These are phyloP conservation scores for Ictidomys tridecemlineatus DNA, from an alignment of 2,113 vertebrate genomes.

Conservation along the genomic window DNA sequence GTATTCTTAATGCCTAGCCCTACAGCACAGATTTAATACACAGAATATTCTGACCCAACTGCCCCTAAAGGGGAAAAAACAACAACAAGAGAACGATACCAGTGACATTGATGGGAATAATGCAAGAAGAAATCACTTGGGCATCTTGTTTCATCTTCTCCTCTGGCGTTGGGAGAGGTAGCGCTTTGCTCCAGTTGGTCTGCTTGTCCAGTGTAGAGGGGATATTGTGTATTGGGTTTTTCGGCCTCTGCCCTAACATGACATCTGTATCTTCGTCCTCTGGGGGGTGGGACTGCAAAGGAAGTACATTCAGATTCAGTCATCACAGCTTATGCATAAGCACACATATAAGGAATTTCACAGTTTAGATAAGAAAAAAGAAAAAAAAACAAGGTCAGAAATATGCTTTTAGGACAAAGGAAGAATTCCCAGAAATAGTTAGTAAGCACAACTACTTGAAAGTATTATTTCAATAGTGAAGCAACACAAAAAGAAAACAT, in stretches of 20 bases:
- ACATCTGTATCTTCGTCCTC: slow-evolving; percentile 94
- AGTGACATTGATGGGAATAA: slow-evolving; percentile 99
- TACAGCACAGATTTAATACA: slow-evolving; percentile 72
- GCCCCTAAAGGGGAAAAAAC: slow-evolving; percentile 79
- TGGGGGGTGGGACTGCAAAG: slow-evolving; percentile 93
- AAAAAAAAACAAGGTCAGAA: slow-evolving; percentile 69
- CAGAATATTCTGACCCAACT: slow-evolving; percentile 74
- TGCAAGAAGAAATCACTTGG: slow-evolving; percentile 96
- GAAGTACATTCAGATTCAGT: slow-evolving; percentile 86
- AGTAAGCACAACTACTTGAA: slow-evolving; percentile 61
- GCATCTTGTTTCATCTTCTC: slow-evolving; percentile 98
- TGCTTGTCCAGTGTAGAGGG: slow-evolving; percentile 99
- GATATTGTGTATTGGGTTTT: slow-evolving; percentile 96
- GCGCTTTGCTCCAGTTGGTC: slow-evolving; percentile 97
- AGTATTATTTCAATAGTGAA: slow-evolving; percentile 69
- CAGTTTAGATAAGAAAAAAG: slow-evolving; percentile 66
- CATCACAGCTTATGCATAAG: slow-evolving; percentile 65
- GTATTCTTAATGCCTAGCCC: slow-evolving; percentile 44
- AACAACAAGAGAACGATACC: slow-evolving; percentile 89
- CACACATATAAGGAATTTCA: slow-evolving; percentile 50
- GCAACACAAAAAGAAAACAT: background rate
- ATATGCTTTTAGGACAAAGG: slow-evolving; percentile 74
- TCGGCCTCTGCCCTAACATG: slow-evolving; percentile 95
- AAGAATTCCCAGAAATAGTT: slow-evolving; percentile 62
- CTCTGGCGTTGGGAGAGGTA: slow-evolving; percentile 98